Conservation (phyloP, 2,888 invertebrate genomes). For the Protophormia terraenovae region DNA sequence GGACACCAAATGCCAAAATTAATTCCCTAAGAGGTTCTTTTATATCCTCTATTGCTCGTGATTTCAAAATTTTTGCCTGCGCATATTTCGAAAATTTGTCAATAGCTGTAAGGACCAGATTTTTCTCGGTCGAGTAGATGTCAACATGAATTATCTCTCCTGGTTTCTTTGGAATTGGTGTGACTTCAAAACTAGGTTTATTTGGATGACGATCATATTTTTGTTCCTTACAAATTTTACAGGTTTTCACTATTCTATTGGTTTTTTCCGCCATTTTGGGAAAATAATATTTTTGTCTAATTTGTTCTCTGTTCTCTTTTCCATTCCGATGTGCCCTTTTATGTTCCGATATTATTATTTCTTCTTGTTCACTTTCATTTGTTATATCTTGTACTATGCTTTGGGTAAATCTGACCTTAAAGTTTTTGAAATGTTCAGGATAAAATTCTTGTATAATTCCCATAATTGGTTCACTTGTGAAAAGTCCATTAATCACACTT, state of each 20-base stretch:
- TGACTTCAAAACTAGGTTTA: no score
- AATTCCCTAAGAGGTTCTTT: neutral
- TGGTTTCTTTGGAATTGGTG: no score
- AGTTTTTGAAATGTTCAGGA: constrained; percentile 1
- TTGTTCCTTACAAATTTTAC: neutral
- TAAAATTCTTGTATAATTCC: no score
- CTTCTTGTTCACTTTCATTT: constrained; percentile 13
- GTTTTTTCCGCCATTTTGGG: neutral
- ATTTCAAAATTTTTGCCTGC: no score
- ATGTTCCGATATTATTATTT: no score
- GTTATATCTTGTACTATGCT: neutral
- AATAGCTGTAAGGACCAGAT: no score
- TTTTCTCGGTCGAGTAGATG: no score
- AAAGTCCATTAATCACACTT: no score
- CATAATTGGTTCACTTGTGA: constrained; percentile 41
- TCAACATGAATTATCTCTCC: no score
- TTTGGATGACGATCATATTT: no score
- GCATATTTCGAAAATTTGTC: no score
- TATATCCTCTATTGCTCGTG: neutral
- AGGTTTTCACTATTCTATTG: neutral
- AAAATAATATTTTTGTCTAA: constrained; percentile 5
- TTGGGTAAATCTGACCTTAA: constrained; percentile 1
- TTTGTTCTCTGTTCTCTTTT: neutral
- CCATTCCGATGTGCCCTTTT: constrained; percentile 4
- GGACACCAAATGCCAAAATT: neutral